These are phyloP conservation scores for Drosophila tripunctata DNA, from an alignment of 2,888 invertebrate genomes.

Conservation along the genomic window DNA sequence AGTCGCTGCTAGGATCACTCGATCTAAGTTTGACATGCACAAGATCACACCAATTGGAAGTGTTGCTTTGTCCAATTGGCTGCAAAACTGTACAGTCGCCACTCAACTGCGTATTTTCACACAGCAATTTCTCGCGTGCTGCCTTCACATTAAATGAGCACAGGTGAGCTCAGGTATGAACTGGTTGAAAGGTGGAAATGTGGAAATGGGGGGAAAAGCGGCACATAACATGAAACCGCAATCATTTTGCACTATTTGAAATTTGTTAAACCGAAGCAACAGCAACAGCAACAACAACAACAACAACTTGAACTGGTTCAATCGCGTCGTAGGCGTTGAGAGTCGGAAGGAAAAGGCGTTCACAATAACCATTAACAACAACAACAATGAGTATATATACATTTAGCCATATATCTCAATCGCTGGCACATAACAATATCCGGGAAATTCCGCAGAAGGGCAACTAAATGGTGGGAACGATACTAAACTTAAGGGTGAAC, in stretches of 20 bases:
- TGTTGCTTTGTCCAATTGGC: slow-evolving; percentile 1
- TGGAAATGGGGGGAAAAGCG: slow-evolving; percentile 10
- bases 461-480: slow-evolving; percentile 65
- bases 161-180: slow-evolving; percentile 10
- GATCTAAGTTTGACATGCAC: neutral
- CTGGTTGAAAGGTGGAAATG: neutral
- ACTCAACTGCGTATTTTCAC: slow-evolving; percentile 14
- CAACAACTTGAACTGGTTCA: slow-evolving; percentile 1
- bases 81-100: slow-evolving; percentile 20
- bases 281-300: slow-evolving; percentile 25
- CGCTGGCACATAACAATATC: slow-evolving; percentile 69
- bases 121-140: slow-evolving; percentile 62
- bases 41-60: neutral
- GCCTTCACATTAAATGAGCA: slow-evolving; percentile 54
- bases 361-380: slow-evolving; percentile 38
- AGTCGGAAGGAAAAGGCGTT: slow-evolving; percentile 79
- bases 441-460: slow-evolving; percentile 69
- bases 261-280: slow-evolving; percentile 28
- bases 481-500: slow-evolving; percentile 29
- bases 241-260: slow-evolving; percentile 76
- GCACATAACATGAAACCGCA: slow-evolving; percentile 72
- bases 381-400: neutral
- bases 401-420: slow-evolving; percentile 20
- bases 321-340: slow-evolving; percentile 57
- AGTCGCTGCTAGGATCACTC: neutral